A percentile compares a stretch with the other conserved stretches of the same genome.
Conservation (phyloP, 2,797 vertebrate species). For the Epinephelus malabaricus region DNA sequence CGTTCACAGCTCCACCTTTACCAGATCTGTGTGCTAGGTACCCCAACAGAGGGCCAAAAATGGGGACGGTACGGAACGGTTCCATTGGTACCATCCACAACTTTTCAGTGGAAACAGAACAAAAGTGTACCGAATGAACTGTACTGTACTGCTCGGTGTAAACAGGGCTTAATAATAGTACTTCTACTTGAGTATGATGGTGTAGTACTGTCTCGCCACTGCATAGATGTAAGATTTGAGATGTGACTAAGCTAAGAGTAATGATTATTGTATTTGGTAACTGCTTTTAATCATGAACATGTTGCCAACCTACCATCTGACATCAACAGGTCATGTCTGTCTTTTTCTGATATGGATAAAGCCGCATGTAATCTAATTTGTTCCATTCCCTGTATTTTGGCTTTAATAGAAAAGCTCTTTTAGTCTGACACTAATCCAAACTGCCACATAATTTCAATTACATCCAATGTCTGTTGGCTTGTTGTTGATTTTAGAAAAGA, state of each 20-base stretch:
- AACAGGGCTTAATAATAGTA: too few species aligned
- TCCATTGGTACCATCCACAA: too few species aligned
- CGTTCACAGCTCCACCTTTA: too few species aligned
- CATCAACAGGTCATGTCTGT: neutral
- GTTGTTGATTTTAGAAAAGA: neutral
- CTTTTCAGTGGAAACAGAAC: too few species aligned
- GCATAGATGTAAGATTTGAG: neutral
- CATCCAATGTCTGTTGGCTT: neutral
- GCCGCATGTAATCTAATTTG: neutral
- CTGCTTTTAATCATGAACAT: neutral
- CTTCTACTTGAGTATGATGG: too few species aligned
- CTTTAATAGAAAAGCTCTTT: neutral
- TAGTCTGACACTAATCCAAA: slow-evolving; percentile 2
- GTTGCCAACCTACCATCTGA: neutral
- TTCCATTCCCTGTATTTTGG: neutral
- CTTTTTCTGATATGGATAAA: neutral
- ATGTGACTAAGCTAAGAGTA: neutral
- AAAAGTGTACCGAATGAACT: too few species aligned
- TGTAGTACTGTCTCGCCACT: too few species aligned
- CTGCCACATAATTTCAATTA: neutral
- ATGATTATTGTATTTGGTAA: neutral
- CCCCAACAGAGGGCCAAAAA: too few species aligned
- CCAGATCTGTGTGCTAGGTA: too few species aligned
- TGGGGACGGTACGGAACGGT: too few species aligned
- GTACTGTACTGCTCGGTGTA: too few species aligned